These are phyloP conservation scores for Urocyon cinereoargenteus DNA, from an alignment of 2,797 vertebrate species.

Conservation along the genomic window DNA sequence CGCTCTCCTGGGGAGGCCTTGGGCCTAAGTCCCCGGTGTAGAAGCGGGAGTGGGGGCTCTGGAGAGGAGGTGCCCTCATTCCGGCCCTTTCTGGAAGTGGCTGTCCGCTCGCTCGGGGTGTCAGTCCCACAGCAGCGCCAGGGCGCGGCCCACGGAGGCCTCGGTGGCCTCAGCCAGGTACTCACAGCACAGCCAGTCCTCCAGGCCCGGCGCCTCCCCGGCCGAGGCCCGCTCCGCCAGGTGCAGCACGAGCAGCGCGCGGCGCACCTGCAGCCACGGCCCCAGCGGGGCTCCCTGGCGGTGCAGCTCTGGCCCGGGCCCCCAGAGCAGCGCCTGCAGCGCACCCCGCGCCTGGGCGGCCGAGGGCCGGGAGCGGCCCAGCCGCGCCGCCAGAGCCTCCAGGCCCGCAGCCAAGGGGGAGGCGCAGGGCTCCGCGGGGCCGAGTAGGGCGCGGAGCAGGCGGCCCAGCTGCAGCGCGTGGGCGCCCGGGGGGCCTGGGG, in stretches of 20 bases:
- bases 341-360: conserved; percentile 75
- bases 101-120: too few relatives aligned
- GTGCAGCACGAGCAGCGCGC: conserved; percentile 88
- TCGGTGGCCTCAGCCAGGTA: conserved; percentile 88
- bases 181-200: conserved; percentile 91
- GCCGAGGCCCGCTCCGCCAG: conserved; percentile 87
- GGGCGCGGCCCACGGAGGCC: conserved; percentile 79
- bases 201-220: conserved; percentile 82
- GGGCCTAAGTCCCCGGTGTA: not conserved
- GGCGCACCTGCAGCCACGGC: conserved; percentile 76
- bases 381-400: conserved; percentile 83
- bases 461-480: conserved; percentile 86
- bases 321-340: conserved; percentile 93
- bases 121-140: conserved; percentile 79
- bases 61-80: too few relatives aligned
- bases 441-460: conserved; percentile 88
- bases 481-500: not conserved
- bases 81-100: not conserved
- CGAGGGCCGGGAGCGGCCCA: conserved; percentile 81
- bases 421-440: conserved; percentile 33
- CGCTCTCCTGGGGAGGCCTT: not conserved
- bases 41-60: too few relatives aligned
- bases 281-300: conserved; percentile 72
- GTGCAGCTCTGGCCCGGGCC: conserved; percentile 86
- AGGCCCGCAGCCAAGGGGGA: conserved; percentile 78